Conservation (phyloP, 2,797 vertebrate species). For the Ctenopoma kingsleyae region DNA sequence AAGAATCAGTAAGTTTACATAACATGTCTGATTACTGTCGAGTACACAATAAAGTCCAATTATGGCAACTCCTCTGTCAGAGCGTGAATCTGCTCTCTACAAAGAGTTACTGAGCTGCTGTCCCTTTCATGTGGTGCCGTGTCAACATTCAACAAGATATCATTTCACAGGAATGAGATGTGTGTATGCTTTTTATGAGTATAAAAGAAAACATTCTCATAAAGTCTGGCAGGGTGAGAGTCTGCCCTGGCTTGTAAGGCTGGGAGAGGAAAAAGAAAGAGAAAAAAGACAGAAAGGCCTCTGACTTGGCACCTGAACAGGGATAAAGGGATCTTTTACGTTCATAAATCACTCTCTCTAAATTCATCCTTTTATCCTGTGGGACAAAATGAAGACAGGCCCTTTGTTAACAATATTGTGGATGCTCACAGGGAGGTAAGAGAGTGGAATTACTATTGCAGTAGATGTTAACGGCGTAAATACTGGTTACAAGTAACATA, state of each 20-base stretch:
- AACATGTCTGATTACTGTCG: conserved; percentile 70
- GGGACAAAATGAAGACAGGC: conserved; percentile 63
- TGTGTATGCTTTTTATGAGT: conserved; percentile 76
- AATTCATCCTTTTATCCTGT: conserved; percentile 71
- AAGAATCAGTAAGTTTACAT: conserved; percentile 68
- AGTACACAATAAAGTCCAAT: conserved; percentile 65
- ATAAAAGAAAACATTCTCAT: conserved; percentile 85
- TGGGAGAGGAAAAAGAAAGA: conserved; percentile 57
- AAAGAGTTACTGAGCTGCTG: conserved; percentile 69
- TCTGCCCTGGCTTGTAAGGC: conserved; percentile 82
- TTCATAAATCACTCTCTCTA: conserved; percentile 79
- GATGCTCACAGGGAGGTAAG: conserved; percentile 60
- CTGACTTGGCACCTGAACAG: conserved; percentile 66
- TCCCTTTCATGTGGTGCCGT: conserved; percentile 75
- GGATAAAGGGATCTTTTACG: conserved; percentile 65
- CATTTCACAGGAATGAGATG: conserved; percentile 84
- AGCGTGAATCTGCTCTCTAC: conserved; percentile 61
- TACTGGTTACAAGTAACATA: conserved; percentile 57
- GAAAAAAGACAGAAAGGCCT: conserved; percentile 61
- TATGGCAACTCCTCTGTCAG: conserved; percentile 74
- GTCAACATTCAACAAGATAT: conserved; percentile 79
- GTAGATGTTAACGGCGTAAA: conserved; percentile 69
- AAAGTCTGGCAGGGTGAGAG: conserved; percentile 75
- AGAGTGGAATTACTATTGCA: conserved; percentile 64
- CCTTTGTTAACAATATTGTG: conserved; percentile 55